Conservation (phyloP, 2,888 invertebrate genomes). For the Agapostemon virescens region DNA sequence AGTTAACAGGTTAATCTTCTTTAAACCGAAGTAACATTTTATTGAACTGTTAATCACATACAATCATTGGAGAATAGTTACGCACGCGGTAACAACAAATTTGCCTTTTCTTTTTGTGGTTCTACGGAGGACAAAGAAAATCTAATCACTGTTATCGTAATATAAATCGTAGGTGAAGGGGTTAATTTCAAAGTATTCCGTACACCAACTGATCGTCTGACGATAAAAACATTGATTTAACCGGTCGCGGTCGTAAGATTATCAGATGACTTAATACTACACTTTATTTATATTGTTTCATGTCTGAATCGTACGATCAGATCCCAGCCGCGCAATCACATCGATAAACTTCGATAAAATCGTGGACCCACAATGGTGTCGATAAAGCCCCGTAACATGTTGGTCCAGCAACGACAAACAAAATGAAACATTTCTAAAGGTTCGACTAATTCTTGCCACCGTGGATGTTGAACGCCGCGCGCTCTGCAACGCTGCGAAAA, state of each 20-base stretch:
- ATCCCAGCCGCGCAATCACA: background rate
- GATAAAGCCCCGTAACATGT: conserved; percentile 46
- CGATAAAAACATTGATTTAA: conserved; percentile 12
- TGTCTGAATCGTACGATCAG: background rate
- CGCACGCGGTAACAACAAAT: no score
- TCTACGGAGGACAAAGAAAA: no score
- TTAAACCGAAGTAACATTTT: no score
- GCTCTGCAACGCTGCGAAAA: background rate
- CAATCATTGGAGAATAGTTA: no score
- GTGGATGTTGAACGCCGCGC: conserved; percentile 23
- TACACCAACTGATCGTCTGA: background rate
- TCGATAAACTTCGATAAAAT: conserved; percentile 18
- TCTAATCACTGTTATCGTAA: no score
- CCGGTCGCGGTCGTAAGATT: background rate
- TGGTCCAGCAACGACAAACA: conserved; percentile 39
- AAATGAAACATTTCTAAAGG: conserved; percentile 41
- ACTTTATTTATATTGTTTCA: conserved; percentile 13
- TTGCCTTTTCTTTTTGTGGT: no score
- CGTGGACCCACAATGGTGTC: conserved; percentile 20
- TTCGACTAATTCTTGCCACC: conserved; percentile 52
- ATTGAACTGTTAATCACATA: no score
- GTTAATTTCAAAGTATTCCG: background rate
- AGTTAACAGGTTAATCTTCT: no score
- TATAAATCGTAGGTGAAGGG: no score
- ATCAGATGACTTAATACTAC: background rate